These are phyloP conservation scores for Cephus runcator DNA, from an alignment of 2,888 invertebrate genomes.

Conservation along the genomic window DNA sequence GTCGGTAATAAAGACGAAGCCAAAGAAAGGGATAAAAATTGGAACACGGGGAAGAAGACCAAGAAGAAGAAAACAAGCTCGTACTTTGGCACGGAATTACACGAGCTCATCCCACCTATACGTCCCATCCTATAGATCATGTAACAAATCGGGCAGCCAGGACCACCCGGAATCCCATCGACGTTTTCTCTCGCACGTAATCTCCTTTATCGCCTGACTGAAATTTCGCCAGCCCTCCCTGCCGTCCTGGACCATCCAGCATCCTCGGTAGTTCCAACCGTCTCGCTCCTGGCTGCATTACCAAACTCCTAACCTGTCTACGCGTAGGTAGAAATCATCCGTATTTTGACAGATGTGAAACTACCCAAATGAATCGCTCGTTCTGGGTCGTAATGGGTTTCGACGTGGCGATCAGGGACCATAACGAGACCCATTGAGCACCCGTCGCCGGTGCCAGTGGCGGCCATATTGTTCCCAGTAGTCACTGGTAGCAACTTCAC, in stretches of 20 bases:
- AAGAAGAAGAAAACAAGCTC: neutral
- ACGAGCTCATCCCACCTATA: neutral
- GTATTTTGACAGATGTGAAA: conserved; percentile 48
- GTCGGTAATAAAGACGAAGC: neutral
- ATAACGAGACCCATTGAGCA: neutral
- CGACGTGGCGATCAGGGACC: conserved; percentile 27
- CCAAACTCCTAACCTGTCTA: conserved; percentile 25
- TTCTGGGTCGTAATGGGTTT: conserved; percentile 40
- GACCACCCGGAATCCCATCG: neutral
- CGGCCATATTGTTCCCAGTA: neutral
- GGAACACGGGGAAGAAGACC: neutral
- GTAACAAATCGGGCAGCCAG: neutral
- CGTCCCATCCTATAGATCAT: neutral
- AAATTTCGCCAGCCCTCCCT: neutral
- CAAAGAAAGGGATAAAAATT: neutral
- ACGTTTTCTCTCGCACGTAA: neutral
- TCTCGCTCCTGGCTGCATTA: neutral
- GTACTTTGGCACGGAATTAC: neutral
- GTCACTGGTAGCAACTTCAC: neutral
- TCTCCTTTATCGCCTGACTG: neutral
- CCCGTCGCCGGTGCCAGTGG: neutral
- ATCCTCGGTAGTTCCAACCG: neutral
- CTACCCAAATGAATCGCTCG: conserved; percentile 28
- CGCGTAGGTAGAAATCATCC: conserved; percentile 38
- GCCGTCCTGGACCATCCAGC: neutral